Conservation (phyloP, 2,797 vertebrate genomes). For the Sebastes reedi region DNA sequence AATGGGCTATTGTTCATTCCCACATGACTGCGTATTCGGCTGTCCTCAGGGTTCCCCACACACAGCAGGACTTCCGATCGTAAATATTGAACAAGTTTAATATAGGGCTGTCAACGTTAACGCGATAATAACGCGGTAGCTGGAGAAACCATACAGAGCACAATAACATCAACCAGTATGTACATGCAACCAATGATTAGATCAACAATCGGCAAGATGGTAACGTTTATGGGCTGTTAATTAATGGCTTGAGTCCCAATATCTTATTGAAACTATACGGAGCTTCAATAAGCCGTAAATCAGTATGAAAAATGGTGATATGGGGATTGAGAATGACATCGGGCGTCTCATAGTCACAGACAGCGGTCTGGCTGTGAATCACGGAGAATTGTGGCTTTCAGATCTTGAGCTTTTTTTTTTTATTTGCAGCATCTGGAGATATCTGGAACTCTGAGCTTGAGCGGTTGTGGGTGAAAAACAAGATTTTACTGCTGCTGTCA, state of each 20-base stretch:
- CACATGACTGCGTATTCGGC: no score
- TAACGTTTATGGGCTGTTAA: neutral
- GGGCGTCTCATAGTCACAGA: slow-evolving; percentile 4
- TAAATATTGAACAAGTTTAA: no score
- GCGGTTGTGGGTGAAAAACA: neutral
- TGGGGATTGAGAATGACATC: neutral
- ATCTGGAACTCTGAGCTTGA: neutral
- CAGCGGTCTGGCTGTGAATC: slow-evolving; percentile 41
- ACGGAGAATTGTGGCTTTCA: slow-evolving; percentile 10
- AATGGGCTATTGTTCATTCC: no score
- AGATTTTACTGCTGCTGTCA: slow-evolving; percentile 2
- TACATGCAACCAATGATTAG: neutral
- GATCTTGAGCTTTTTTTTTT: neutral
- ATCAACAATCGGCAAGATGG: neutral
- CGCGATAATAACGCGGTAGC: no score
- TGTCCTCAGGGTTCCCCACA: no score
- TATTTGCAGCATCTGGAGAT: neutral
- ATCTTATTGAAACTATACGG: slow-evolving; percentile 1
- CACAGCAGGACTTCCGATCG: no score
- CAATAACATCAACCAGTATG: slow-evolving; percentile 1
- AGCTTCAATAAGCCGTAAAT: neutral
- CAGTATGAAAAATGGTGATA: neutral
- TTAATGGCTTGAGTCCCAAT: neutral
- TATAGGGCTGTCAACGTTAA: no score
- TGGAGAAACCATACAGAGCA: neutral